A percentile compares a stretch with the other conserved stretches of the same genome.
Evolutionary conservation across 1,140 invertebrate species (phyloP).

Genomic region (Heliconius hermathena): DNA sequence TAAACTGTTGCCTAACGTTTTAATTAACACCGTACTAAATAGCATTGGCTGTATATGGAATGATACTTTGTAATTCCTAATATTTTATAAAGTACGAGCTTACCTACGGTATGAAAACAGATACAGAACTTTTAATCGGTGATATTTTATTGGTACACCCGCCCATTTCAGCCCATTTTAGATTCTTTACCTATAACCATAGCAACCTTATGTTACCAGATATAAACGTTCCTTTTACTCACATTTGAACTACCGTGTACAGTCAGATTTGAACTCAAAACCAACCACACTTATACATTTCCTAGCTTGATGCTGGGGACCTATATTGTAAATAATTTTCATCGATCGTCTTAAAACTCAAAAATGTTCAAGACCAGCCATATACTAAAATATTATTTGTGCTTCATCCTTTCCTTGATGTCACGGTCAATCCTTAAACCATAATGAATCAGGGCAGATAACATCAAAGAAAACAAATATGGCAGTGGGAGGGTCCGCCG

Average conservation of each 20-base stretch:
- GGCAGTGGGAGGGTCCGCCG: conserved; percentile 25
- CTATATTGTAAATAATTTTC: not conserved
- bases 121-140: no score
- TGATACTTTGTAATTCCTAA: not conserved
- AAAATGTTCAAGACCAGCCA: not conserved
- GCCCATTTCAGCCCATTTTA: no score
- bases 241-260: no score
- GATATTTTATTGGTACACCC: no score
- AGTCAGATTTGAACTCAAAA: not conserved
- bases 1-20: not conserved
- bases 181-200: no score
- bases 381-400: not conserved
- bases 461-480: conserved; percentile 30
- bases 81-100: no score
- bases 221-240: no score
- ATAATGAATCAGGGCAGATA: conserved; percentile 32
- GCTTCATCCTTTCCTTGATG: conserved; percentile 20
- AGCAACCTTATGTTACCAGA: no score
- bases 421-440: conserved; percentile 22
- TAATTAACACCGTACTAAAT: conserved; percentile 14
- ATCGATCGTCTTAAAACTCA: not conserved
- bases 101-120: no score
- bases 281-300: no score
- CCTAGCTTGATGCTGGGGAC: not conserved
- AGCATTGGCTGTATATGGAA: conserved; percentile 3